These are phyloP conservation scores for Drosophila mimetica DNA, from an alignment of 2,888 invertebrate genomes.

Conservation along the genomic window DNA sequence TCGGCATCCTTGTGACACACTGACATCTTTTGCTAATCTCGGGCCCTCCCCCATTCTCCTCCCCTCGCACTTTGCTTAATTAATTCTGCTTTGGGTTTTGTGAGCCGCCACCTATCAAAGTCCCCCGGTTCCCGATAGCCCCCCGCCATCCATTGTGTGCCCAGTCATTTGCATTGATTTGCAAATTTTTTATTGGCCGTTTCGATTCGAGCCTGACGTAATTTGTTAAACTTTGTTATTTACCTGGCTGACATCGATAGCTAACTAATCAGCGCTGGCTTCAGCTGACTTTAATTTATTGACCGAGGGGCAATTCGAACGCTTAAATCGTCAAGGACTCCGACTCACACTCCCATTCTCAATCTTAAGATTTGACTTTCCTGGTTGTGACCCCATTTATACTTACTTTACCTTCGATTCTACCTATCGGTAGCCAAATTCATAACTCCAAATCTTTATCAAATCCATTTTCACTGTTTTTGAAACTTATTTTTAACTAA, in stretches of 20 bases:
- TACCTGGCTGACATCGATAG: constrained; percentile 55
- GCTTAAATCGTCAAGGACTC: constrained; percentile 19
- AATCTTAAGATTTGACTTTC: neutral
- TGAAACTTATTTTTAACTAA: no score
- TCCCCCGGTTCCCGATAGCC: neutral
- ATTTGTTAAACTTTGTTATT: constrained; percentile 68
- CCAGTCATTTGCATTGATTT: constrained; percentile 74
- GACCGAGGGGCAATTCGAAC: neutral
- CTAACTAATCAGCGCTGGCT: constrained; percentile 58
- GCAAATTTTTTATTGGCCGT: constrained; percentile 56
- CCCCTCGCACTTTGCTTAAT: constrained; percentile 61
- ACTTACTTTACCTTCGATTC: no score
- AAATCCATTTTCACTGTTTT: no score
- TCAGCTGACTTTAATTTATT: constrained; percentile 52
- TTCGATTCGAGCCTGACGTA: constrained; percentile 58
- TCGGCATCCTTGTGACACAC: constrained; percentile 77
- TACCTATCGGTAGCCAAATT: no score
- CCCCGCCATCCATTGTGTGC: constrained; percentile 35
- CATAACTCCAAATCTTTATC: no score
- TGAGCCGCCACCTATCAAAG: constrained; percentile 8
- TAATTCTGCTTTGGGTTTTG: constrained; percentile 70
- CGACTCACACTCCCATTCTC: neutral
- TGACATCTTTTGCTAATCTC: constrained; percentile 71
- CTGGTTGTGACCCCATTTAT: no score
- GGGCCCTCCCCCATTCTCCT: neutral